A percentile compares a stretch with the other conserved stretches of the same genome.
Conservation (phyloP, 35 echinoderm and acorn worm genomes). For the Heliocidaris tuberculata region DNA sequence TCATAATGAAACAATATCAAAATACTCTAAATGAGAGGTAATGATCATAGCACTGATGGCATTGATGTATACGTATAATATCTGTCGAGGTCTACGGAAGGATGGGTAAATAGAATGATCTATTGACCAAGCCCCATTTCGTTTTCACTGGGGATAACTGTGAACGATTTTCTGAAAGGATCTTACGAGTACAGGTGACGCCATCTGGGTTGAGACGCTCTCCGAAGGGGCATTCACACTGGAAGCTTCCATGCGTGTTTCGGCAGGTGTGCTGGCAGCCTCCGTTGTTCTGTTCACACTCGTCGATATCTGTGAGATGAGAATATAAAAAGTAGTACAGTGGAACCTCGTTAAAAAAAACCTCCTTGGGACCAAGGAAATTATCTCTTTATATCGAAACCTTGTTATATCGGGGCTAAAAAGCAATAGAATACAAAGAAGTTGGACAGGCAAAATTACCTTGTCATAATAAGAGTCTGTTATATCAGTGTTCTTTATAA, state of each 20-base stretch:
- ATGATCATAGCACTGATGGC: not conserved
- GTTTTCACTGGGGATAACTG: not conserved
- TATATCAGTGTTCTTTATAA: no score
- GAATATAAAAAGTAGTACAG: not conserved
- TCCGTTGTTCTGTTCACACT: slow-evolving; percentile 63
- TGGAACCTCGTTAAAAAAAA: no score
- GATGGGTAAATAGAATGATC: not conserved
- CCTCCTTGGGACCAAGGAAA: no score
- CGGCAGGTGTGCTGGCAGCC: slow-evolving; percentile 66
- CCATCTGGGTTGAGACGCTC: slow-evolving; percentile 77
- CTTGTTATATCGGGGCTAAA: no score
- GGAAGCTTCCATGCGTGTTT: slow-evolving; percentile 61
- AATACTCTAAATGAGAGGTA: not conserved
- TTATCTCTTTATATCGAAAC: not conserved
- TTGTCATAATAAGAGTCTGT: no score
- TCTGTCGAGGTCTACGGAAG: not conserved
- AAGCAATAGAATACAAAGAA: no score
- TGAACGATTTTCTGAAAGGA: not conserved
- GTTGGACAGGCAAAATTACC: no score
- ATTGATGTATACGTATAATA: not conserved
- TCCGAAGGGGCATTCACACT: slow-evolving; percentile 66
- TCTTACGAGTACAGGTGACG: slow-evolving; percentile 86
- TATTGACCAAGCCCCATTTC: not conserved
- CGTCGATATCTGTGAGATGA: slow-evolving; percentile 58
- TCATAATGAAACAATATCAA: not conserved